Evolutionary conservation across 2,888 invertebrate species (phyloP), one percentile per base, ranked within the genome.

Genomic region (Agonopterix alstromeriana): DNA sequence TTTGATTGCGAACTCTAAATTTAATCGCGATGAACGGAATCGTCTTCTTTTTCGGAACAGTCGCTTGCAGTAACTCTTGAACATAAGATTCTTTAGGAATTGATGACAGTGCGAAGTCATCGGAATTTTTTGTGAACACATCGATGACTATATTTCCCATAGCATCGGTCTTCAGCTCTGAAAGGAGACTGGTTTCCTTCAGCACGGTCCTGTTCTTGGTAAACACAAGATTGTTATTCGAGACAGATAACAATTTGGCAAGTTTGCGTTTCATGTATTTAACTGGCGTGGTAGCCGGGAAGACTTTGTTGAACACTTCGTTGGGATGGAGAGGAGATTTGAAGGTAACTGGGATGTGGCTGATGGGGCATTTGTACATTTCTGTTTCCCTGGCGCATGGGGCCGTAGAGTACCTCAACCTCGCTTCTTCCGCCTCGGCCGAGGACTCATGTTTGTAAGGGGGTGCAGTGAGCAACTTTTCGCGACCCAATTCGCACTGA

Each of bases 1-100:
- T 80, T 60, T 87, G 87, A 60, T 82, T 80, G n/a, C 65, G 65
- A 8, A 88, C 63, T 58, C 63, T 78, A 61, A 88, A 88, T 60
- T 87, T 88, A 12, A 88, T 81, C 4, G 85, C 87, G 56, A 88
- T 81, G 58, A 86, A 88, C n/a, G 85, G 79, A 66, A 81, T 73
- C 0, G 71, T 56, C 54, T 74, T 79, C 65, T 86, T 85, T 57
- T 82, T 84, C 11, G 86, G 84, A 46, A 76, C 54, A 52, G 80
- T 71, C 10, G 83, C 70, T 54, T 80, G 74, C 10, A 88, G 59
- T 3, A 88, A 69, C 52, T 88, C 87, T 53, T 82, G 77, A 3
- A 86, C 77, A 52, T 84, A 86, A 0, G 80, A 77, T 51, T 87
- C 86, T 49, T 82, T 82, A 0, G 86, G 81, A 57, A 87, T 84